Base-by-base conservation (phyloP, 2,888 invertebrate species). In the Ceraclea dissimilis region DNA sequence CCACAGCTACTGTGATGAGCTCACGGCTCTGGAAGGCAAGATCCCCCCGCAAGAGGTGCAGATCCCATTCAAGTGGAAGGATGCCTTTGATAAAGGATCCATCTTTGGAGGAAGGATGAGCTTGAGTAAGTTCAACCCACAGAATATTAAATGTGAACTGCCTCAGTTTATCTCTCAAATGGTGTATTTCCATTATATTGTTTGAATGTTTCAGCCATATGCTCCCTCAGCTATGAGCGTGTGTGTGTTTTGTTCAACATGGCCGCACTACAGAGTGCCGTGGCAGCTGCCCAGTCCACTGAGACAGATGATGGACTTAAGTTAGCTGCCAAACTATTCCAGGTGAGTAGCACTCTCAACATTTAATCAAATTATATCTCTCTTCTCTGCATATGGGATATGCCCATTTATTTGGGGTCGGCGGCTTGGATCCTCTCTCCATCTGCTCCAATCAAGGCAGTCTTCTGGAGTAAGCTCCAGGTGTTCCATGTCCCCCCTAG, bases 11-110 rank as follows among this genome's bases (percentile, higher is more conserved):
- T 93, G 95, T 78, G 98, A 99, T 78, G 97, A 99, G 72, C 79
- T 99, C 58, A 85, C 85, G 63, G 86, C 92, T 6, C 79, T 99
- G 69, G 97, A 98, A 76, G 81, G 84, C 56, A 99, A 99, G 78
- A 86, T 99, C 63, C 94, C 98, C 1, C 84, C 93, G 1, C 87
- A 93, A 65, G 97, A 98, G 73, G 85, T 98, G 54, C 91, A 92
- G 71, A 91, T 97, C 63, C 91, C 94, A 2, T 99, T 99, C 74
- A 99, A 98, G 72, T 99, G 99, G 98, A 96, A 96, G 73, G 97
- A 98, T 83, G 97, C 98, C 0, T 99, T 99, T 69, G 96, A 97
- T 71, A 92, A 92, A 68, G 93, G 93, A 52, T 89, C 93, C 8
- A 83, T 98, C 65, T 96, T 98, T 74, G 91, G 92, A 59, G 92